phyloP scores from a whole-genome alignment of 2,888 invertebrate genomes.

The Keiferia lycopersicella region DNA sequence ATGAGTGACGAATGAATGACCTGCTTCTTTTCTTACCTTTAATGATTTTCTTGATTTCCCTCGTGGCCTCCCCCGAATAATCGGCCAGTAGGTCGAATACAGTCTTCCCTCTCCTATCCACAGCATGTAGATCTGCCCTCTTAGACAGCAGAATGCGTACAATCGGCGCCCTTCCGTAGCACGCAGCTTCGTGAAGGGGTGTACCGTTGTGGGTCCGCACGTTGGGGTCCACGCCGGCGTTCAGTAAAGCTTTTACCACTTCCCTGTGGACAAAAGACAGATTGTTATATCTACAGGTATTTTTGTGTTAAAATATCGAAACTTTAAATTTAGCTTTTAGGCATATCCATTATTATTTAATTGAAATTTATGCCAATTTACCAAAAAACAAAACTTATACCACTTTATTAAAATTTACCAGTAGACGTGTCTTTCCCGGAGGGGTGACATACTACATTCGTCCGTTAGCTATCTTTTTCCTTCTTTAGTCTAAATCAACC shows the following conservation, averaged over 20 bases:
- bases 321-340: no score
- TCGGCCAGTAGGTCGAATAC: constrained; percentile 93
- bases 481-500: no score
- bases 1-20: not conserved
- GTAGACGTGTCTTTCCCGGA: no score
- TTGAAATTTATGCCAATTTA: no score
- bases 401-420: no score
- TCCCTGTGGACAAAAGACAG: constrained; percentile 71
- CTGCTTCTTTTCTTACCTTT: constrained; percentile 87
- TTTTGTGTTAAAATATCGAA: no score
- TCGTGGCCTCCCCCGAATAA: constrained; percentile 93
- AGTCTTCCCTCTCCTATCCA: constrained; percentile 90
- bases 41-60: constrained; percentile 92
- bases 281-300: not conserved
- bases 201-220: constrained; percentile 92
- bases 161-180: constrained; percentile 94
- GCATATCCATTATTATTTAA: no score
- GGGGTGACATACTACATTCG: no score
- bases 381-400: no score
- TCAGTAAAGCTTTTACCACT: constrained; percentile 90
- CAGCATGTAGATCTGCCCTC: constrained; percentile 90
- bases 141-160: constrained; percentile 90
- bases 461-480: no score
- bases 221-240: constrained; percentile 94
- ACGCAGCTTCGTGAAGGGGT: constrained; percentile 95